Base-by-base conservation (phyloP, 2,797 vertebrate species). In the Pogoniulus pusillus region DNA sequence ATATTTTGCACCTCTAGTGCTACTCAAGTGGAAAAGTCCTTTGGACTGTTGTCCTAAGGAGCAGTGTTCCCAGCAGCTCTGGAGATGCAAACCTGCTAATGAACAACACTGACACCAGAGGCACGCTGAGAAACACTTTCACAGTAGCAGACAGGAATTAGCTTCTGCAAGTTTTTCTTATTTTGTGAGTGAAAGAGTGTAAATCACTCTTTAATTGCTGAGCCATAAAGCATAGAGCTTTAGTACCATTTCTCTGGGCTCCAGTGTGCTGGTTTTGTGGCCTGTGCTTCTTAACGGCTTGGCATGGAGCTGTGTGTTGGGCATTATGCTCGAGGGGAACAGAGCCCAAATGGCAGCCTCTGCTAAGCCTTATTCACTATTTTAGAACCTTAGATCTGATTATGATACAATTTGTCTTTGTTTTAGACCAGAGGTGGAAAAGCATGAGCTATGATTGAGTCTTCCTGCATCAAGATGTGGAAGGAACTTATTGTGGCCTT, bases 151-250 rank as follows among this genome's bases (percentile, higher is more conserved):
- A 53, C 87, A 65, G 41, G 73, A 72, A 78, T 92, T 30, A 62
- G 22, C 30, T 41, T 37, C 66, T 41, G 16, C 76, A 75, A 83
- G 69, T 83, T 89, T 59, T 85, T 80, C 76, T 60, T 47, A 53
- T 59, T 78, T 75, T n/a, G 17, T 5, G 16, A 83, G 66, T n/a
- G 59, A 68, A 35, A 79, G n/a, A 41, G 32, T 2, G 0, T 16
- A 76, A 92, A 27, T 11, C 91, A 72, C 73, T 15, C 70, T 91
- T 87, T 58, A 87, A 92, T 87, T 92, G 89, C 15, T 75, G 45
- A 62, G 5, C 87, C 74, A 75, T 72, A 85, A 92, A 83, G 41
- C 70, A 81, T 45, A 29, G n/a, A 85, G 79, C 73, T 51, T 60
- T 13, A 62, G 24, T 5, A 72, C 87, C 82, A 83, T 83, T 51